Base-by-base conservation (phyloP, 2,113 vertebrate species). In the Ptychochromis oligacanthus region DNA sequence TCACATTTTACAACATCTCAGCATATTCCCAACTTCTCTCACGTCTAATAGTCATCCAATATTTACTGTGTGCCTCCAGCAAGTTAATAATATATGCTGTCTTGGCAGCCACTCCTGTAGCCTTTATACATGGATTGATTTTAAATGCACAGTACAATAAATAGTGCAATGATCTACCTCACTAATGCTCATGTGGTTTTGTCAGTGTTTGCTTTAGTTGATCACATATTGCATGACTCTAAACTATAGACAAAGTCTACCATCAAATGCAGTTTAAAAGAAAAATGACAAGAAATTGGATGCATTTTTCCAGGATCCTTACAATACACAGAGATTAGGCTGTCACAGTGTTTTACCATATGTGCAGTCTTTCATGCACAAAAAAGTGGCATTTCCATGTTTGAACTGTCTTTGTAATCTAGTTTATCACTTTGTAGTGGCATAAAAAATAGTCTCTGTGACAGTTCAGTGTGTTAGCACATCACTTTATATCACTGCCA, bases 51-150 rank as follows among this genome's bases (percentile, higher is more conserved):
- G 77, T 90, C 75, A 90, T 92, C 65, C 62, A 77, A 75, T 86
- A 90, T 91, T 87, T 77, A 86, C 61, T 77, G 20, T 78, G 57
- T 40, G 77, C 77, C 70, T 70, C 46, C 75, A 85, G 75, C 40
- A 2, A 55, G 74, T 93, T 86, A 89, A 89, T 94, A 92, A 94
- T 90, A 81, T 79, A 91, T 87, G 79, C 60, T 18, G 40, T 78
- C 81, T 90, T 84, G 84, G 81, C 90, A 92, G 75, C 34, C 55
- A 57, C 85, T 55, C 78, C 67, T 49, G 61, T 43, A 80, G 77
- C 77, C 80, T 85, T 67, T 78, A 82, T 67, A 75, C 87, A 82
- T 82, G 31, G 75, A 87, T 82, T 84, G 90, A 83, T 90, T 89
- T 88, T 83, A 87, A 91, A 91, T 86, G 82, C 83, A 80, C 58